Evolutionary conservation across 2,113 vertebrate species (phyloP), one percentile per base, ranked within the genome.

Genomic region (Peucedramus taeniatus): DNA sequence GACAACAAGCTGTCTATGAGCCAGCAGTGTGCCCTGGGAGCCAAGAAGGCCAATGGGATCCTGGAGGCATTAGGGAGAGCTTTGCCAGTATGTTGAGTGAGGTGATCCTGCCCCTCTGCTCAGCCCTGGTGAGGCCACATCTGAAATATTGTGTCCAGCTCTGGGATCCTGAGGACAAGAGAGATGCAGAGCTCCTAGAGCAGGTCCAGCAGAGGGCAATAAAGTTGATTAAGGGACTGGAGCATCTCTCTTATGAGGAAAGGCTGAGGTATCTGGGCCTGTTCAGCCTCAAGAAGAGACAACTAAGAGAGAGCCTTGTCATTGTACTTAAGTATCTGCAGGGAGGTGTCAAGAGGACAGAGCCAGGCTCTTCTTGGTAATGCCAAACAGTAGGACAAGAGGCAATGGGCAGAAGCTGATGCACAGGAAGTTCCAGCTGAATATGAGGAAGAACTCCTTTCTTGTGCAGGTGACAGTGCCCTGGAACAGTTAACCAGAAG

Each of bases 21-120:
- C 11, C 77, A 53, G 45, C 11, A 45, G 28, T 26, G 61, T 39
- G n/a, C 17, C 69, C 30, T 12, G 5, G 24, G 11, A 7, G 5
- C 24, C n/a, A 68, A 6, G 45, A 66, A 30, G 33, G 19, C 0
- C 33, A n/a, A 0, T 30, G 53, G 11, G 3, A 30, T 53, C 23
- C 23, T 14, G 7, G 28, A 10, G 1, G 1, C 39, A 11, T 59
- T 59, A 45, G 77, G 19, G 11, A 13, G 33, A 53, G 3, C 39
- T 33, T 2, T 59, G 23, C 8, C 23, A 51, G 44, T 23, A 51
- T 15, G 23, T n/a, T n/a, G n/a, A n/a, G n/a, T n/a, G 7, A 39
- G 7, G 16, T 30, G 45, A n/a, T n/a, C 37, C 60, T 74, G 39
- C 5, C 6, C 68, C 28, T 44, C 23, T 60, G 4, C 33, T 68